These are phyloP conservation scores for Abrostola tripartita DNA, from an alignment of 2,888 invertebrate genomes.

Conservation along the genomic window DNA sequence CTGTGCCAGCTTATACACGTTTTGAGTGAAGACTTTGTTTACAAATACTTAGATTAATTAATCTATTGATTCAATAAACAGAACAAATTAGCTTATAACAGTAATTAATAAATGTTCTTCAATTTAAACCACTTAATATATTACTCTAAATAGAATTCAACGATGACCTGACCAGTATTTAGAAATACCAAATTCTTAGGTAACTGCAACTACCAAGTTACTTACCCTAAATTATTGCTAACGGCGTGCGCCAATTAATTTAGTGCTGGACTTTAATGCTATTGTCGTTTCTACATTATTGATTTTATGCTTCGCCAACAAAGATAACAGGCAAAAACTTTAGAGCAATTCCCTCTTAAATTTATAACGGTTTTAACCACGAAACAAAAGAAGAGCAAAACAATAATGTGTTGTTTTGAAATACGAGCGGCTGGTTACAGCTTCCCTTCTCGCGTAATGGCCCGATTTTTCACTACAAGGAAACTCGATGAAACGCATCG, in stretches of 20 bases:
- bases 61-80: too few species aligned
- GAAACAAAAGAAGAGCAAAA: constrained; percentile 81
- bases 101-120: too few species aligned
- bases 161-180: constrained; percentile 9
- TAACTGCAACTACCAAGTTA: constrained; percentile 18
- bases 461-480: constrained; percentile 83
- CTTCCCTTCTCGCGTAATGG: constrained; percentile 76
- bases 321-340: constrained; percentile 61
- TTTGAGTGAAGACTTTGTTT: too few species aligned
- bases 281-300: constrained; percentile 53
- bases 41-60: too few species aligned
- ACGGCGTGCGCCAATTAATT: constrained; percentile 48
- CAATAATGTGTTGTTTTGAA: constrained; percentile 87
- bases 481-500: constrained; percentile 76
- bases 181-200: constrained; percentile 24
- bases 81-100: too few species aligned
- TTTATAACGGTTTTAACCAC: constrained; percentile 80
- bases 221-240: constrained; percentile 38
- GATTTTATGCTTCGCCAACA: constrained; percentile 43
- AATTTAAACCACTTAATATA: too few species aligned
- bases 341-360: constrained; percentile 71
- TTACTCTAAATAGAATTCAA: constrained; percentile 20
- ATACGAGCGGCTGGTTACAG: constrained; percentile 74
- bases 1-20: too few species aligned
- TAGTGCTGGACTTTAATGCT: constrained; percentile 41